Evolutionary conservation across 2,113 vertebrate species (phyloP), one percentile per base, ranked within the genome.

Genomic region (Salvelinus alpinus): DNA sequence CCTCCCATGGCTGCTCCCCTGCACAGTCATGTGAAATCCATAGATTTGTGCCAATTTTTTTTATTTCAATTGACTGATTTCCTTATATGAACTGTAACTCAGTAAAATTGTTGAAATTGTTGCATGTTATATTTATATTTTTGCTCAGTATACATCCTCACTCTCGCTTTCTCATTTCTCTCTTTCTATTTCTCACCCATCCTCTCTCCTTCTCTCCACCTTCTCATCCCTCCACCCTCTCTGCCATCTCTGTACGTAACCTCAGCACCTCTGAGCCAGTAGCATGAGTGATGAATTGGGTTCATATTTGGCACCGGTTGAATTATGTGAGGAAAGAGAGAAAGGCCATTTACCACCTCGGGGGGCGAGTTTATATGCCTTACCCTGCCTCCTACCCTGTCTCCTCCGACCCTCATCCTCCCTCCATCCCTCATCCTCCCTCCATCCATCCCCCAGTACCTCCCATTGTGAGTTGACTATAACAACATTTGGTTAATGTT

Each of bases 401-500:
- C 77, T 76, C 77, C 22, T 64, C 71, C 72, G 47, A 71, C 78
- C 57, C 71, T 83, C 77, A 51, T 34, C 34, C 34, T 34, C 51
- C 51, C 13, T 14, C 51, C 51, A 71, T 83, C 79, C 68, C 83
- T 83, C 77, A 48, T 31, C 31, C 31, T 31, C 48, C 48, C 48
- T 13, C 48, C 48, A 13, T 16, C 12, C 51, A 13, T 54, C 51
- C 12, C 51, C 51, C 57, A 18, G 57, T 60, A 60, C 82, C 84
- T 82, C 78, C 84, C 38, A 81, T 85, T 82, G 85, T 82, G 84
- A 31, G 51, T 76, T 87, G 67, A 5, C 82, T 78, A 78, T 79
- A 71, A 82, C 76, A 96, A 94, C 96, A 95, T 95, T 93, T 96
- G 95, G 89, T 95, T 91, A 88, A 83, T 93, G 93, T 91, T 92